Evolutionary conservation across 2,888 invertebrate genomes (phyloP), one percentile per base, ranked within the genome.

Genomic region (Coenonympha arcania): DNA sequence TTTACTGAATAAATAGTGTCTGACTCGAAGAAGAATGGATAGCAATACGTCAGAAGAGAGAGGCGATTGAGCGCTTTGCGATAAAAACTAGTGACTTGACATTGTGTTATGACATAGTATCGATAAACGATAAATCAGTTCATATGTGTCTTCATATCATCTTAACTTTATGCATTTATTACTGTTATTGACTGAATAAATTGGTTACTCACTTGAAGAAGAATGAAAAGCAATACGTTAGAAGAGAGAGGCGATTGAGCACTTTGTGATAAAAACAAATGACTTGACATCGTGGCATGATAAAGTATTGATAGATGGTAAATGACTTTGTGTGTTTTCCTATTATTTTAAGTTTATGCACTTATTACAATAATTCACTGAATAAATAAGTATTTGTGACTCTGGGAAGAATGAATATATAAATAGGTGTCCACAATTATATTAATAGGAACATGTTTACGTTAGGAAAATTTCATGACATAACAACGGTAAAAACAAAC

Each of bases 191-290:
- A n/a, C n/a, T n/a, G n/a, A n/a, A n/a, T n/a, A n/a, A n/a, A n/a
- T n/a, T n/a, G n/a, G n/a, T n/a, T n/a, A 37, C 50, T n/a, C n/a
- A 59, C 56, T 53, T 69, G 65, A 71, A 75, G 8, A 81, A 73
- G 73, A 79, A 83, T 83, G 79, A 77, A 73, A 64, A 56, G 75
- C 69, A 72, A 83, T 83, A 79, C 73, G 74, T 83, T 79, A 82
- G 65, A 59, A 55, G 54, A 50, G 59, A 62, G 69, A 71, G 66
- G 66, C 65, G 74, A 80, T 79, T 79, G 79, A 71, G 66, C 72
- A 64, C 61, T 62, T 64, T 58, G 60, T 69, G 73, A 76, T 76
- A 73, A 70, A 66, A 50, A 37, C 3, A 71, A 74, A 72, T 40
- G 71, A 54, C n/a, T n/a, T n/a, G n/a, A n/a, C n/a, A n/a, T n/a